Percentiles rank a stretch among this genome's conserved stretches.
Conservation (phyloP, 2,888 invertebrate species). For the Parnassius glacialis region DNA sequence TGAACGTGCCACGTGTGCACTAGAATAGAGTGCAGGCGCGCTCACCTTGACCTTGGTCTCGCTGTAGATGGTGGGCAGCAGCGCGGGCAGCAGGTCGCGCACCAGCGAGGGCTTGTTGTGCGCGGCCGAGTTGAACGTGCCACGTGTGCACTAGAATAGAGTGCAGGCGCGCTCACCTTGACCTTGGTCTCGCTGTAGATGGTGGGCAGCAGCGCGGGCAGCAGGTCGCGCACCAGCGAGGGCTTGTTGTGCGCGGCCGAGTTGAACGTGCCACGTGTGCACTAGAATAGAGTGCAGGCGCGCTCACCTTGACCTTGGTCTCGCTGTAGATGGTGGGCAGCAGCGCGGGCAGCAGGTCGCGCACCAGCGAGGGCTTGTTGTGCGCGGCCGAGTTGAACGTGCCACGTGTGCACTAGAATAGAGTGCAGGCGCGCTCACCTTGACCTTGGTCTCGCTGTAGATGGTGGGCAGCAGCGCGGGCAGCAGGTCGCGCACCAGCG, state of each 20-base stretch:
- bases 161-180: conserved; percentile 80
- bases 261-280: conserved; percentile 87
- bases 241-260: conserved; percentile 99
- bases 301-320: conserved; percentile 93
- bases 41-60: conserved; percentile 97
- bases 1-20: conserved; percentile 82
- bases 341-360: conserved; percentile 92
- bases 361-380: conserved; percentile 97
- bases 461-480: conserved; percentile 94
- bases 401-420: no score
- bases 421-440: conserved; percentile 76
- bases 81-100: conserved; percentile 91
- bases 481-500: conserved; percentile 94
- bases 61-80: conserved; percentile 95
- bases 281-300: no score
- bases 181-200: conserved; percentile 98
- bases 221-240: conserved; percentile 93
- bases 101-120: conserved; percentile 99
- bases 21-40: no score
- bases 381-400: conserved; percentile 99
- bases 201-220: conserved; percentile 93
- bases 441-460: conserved; percentile 97
- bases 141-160: no score
- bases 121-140: conserved; percentile 98
- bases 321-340: conserved; percentile 97